phyloP scores from a whole-genome alignment of 2,113 vertebrate genomes.

The Hippocampus guttulatus region DNA sequence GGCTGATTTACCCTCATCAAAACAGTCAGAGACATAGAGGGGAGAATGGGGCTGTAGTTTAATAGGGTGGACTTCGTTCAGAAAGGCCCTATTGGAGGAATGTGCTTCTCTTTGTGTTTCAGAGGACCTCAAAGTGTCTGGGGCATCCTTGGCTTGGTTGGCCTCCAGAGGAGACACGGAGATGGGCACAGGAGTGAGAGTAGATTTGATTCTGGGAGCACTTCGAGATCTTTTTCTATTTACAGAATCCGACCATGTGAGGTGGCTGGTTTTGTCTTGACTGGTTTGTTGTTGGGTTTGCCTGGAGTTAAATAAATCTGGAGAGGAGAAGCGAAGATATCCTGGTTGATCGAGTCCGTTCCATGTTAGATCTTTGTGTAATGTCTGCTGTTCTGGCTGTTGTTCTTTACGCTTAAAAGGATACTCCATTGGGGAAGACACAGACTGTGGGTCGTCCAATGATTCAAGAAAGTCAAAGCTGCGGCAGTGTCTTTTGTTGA shows the following conservation, averaged over 20 bases:
- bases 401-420: constrained; percentile 63
- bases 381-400: constrained; percentile 56
- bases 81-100: constrained; percentile 72
- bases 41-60: constrained; percentile 91
- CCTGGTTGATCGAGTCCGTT: constrained; percentile 70
- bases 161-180: constrained; percentile 68
- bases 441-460: constrained; percentile 78
- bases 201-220: constrained; percentile 76
- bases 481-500: constrained; percentile 95
- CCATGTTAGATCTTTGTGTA: constrained; percentile 69
- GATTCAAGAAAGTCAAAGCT: constrained; percentile 95
- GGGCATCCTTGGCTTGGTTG: constrained; percentile 72
- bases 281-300: constrained; percentile 52
- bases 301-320: constrained; percentile 66
- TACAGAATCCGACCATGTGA: constrained; percentile 70
- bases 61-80: constrained; percentile 92
- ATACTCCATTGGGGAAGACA: constrained; percentile 74
- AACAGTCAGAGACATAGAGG: constrained; percentile 82
- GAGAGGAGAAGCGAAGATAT: constrained; percentile 71
- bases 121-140: constrained; percentile 60
- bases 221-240: constrained; percentile 86
- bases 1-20: constrained; percentile 69
- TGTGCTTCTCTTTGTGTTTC: constrained; percentile 72
- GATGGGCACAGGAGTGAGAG: constrained; percentile 79
- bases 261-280: constrained; percentile 62